A percentile compares a stretch with the other conserved stretches of the same genome.
phyloP scores from a whole-genome alignment of 2,888 invertebrate species.

The Thecophora atra region DNA sequence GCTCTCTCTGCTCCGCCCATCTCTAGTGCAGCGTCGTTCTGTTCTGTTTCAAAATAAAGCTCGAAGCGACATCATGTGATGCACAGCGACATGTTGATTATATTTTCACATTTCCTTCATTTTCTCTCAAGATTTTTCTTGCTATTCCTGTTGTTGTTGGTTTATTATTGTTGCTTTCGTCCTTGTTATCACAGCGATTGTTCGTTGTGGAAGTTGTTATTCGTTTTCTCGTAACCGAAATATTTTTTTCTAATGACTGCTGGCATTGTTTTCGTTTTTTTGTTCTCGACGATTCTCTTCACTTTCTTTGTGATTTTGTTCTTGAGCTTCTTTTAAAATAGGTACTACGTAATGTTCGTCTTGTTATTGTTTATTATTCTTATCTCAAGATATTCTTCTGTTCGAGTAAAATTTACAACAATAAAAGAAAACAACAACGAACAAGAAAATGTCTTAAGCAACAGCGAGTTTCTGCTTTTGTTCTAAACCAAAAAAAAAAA shows the following conservation, averaged over 20 bases:
- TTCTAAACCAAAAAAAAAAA: background rate
- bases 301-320: background rate
- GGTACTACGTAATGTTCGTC: slow-evolving; percentile 9
- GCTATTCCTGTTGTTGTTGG: slow-evolving; percentile 3
- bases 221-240: too few species aligned
- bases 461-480: background rate
- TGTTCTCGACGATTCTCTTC: background rate
- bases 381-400: background rate
- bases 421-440: too few species aligned
- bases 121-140: slow-evolving; percentile 34
- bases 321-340: too few species aligned
- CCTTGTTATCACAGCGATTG: too few species aligned
- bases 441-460: too few species aligned
- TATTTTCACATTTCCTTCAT: slow-evolving; percentile 35
- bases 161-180: too few species aligned
- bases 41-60: background rate
- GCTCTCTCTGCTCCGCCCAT: background rate
- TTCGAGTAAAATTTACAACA: too few species aligned
- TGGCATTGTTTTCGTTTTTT: background rate
- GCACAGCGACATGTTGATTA: slow-evolving; percentile 32
- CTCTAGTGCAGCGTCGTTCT: background rate
- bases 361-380: slow-evolving; percentile 14
- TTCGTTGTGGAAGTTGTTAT: too few species aligned
- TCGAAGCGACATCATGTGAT: slow-evolving; percentile 21
- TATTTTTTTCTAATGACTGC: background rate